phyloP scores from a whole-genome alignment of 2,113 vertebrate genomes.

The Salminus brasiliensis region DNA sequence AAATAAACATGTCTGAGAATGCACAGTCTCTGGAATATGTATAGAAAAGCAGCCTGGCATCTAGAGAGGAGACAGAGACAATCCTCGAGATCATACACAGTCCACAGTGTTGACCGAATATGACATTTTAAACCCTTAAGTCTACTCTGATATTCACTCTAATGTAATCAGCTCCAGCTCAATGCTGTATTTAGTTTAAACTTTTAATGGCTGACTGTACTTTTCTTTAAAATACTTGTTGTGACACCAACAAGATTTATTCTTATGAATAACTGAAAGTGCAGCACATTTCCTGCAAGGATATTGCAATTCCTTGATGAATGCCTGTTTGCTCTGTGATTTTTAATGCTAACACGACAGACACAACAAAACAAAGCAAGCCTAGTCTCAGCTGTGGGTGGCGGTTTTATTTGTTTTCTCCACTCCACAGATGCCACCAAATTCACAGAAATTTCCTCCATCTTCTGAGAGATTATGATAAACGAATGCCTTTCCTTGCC shows the following conservation, averaged over 20 bases:
- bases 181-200: neutral
- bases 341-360: constrained; percentile 49
- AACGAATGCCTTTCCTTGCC: constrained; percentile 45
- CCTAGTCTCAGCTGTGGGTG: constrained; percentile 50
- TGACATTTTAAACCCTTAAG: neutral
- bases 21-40: neutral
- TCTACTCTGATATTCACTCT: neutral
- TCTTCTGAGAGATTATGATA: constrained; percentile 58
- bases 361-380: constrained; percentile 28
- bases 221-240: neutral
- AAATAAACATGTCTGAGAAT: constrained; percentile 20
- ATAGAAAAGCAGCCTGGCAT: constrained; percentile 4
- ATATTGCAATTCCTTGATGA: constrained; percentile 20
- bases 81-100: neutral
- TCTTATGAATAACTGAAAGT: neutral
- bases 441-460: constrained; percentile 47
- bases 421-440: constrained; percentile 53
- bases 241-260: neutral
- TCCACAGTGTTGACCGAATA: neutral
- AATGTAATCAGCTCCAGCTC: neutral
- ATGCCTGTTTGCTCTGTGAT: constrained; percentile 39
- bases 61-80: neutral
- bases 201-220: neutral
- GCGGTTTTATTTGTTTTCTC: constrained; percentile 46
- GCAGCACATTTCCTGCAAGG: neutral